Percentiles rank a stretch among this genome's conserved stretches.
Conservation (phyloP, 2,113 vertebrate species). For the Maccullochella peelii region DNA sequence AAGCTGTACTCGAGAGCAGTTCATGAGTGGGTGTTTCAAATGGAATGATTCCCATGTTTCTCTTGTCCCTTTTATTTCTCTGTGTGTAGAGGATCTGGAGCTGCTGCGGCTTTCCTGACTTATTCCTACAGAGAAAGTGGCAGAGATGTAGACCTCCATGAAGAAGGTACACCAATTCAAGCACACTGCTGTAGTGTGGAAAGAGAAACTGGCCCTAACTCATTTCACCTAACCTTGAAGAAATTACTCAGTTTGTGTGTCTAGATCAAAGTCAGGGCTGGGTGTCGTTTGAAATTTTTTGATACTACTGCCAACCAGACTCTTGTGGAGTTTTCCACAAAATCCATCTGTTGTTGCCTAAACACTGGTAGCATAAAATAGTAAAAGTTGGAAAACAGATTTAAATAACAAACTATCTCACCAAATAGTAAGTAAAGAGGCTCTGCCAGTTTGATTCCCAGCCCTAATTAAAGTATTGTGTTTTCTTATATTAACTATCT, state of each 20-base stretch:
- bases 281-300: background rate
- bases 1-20: slow-evolving; percentile 53
- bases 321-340: background rate
- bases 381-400: background rate
- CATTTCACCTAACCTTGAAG: background rate
- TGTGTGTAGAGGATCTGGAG: slow-evolving; percentile 17
- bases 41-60: slow-evolving; percentile 43
- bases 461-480: background rate
- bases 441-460: background rate
- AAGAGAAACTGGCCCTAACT: slow-evolving; percentile 12
- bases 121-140: slow-evolving; percentile 36
- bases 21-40: slow-evolving; percentile 62
- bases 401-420: background rate
- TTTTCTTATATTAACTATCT: background rate
- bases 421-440: background rate
- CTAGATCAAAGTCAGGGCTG: background rate
- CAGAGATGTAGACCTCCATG: slow-evolving; percentile 16
- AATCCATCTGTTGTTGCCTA: background rate
- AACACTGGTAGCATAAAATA: background rate
- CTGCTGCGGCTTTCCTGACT: slow-evolving; percentile 32
- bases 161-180: slow-evolving; percentile 40
- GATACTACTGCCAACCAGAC: background rate
- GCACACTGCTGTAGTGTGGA: slow-evolving; percentile 38
- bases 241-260: background rate
- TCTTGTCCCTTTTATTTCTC: slow-evolving; percentile 10